These are phyloP conservation scores for Arizona elegans DNA, from an alignment of 2,113 vertebrate species.

Conservation along the genomic window DNA sequence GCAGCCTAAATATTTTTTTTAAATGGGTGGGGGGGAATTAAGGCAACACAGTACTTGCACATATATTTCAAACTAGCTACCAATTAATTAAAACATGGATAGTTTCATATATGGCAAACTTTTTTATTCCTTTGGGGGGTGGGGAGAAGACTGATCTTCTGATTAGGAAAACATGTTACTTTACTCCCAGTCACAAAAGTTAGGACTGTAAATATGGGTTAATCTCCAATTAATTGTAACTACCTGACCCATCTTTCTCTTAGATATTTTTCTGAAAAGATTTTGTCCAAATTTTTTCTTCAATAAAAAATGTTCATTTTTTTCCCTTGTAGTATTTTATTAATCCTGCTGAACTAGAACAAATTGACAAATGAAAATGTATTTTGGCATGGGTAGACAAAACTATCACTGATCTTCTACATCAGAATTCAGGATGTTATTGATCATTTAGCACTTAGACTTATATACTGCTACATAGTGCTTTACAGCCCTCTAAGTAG, in stretches of 20 bases:
- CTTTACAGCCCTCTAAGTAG: too few species aligned
- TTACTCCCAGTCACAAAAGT: neutral
- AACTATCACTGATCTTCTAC: neutral
- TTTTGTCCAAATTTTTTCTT: neutral
- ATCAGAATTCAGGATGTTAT: neutral
- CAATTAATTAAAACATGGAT: neutral
- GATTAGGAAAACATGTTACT: neutral
- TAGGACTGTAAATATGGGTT: neutral
- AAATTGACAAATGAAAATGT: neutral
- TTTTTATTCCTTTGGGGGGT: neutral
- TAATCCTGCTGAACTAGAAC: neutral
- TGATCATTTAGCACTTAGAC: neutral
- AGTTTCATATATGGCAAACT: neutral
- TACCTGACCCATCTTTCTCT: neutral
- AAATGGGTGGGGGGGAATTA: neutral
- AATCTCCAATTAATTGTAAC: neutral
- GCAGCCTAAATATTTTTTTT: neutral
- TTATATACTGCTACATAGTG: too few species aligned
- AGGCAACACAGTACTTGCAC: neutral
- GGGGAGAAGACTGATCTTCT: neutral
- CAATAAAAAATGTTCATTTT: neutral
- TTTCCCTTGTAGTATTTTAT: neutral
- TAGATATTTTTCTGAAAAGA: neutral
- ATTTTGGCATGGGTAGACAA: neutral
- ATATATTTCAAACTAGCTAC: neutral